A percentile compares a stretch with the other conserved stretches of the same genome.
Conservation (phyloP, 2,888 invertebrate species). For the Coelopa pilipes region DNA sequence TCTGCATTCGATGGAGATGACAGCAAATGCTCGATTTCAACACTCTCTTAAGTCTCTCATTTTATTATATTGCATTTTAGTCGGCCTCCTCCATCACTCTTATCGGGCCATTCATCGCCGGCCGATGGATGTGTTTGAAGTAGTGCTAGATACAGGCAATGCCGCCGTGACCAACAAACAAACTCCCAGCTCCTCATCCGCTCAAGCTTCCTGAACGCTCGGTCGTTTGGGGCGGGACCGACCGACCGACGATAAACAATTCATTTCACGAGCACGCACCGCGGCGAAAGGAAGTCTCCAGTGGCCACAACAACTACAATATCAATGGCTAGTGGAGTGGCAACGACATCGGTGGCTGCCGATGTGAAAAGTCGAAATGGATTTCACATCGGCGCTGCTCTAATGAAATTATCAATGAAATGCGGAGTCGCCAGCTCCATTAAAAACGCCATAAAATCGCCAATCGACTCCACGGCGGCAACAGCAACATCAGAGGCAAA, state of each 20-base stretch:
- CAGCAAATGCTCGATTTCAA: no score
- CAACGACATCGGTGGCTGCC: background rate
- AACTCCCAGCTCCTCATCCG: no score
- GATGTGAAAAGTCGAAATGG: background rate
- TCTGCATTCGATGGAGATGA: no score
- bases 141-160: no score
- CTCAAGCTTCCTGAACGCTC: no score
- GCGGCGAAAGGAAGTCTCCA: slow-evolving; percentile 16
- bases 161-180: no score
- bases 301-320: slow-evolving; percentile 5
- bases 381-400: background rate
- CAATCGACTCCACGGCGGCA: background rate
- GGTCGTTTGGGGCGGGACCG: no score
- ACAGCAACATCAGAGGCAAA: no score
- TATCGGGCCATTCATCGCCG: background rate
- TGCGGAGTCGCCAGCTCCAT: slow-evolving; percentile 28
- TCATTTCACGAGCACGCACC: slow-evolving; percentile 22
- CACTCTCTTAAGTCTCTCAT: no score
- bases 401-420: slow-evolving; percentile 33
- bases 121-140: no score
- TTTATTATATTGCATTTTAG: no score
- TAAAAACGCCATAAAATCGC: slow-evolving; percentile 28
- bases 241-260: slow-evolving; percentile 12
- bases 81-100: background rate
- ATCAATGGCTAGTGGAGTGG: background rate